Conservation (phyloP, 2,888 invertebrate genomes). For the Ramazzottius varieornatus region DNA sequence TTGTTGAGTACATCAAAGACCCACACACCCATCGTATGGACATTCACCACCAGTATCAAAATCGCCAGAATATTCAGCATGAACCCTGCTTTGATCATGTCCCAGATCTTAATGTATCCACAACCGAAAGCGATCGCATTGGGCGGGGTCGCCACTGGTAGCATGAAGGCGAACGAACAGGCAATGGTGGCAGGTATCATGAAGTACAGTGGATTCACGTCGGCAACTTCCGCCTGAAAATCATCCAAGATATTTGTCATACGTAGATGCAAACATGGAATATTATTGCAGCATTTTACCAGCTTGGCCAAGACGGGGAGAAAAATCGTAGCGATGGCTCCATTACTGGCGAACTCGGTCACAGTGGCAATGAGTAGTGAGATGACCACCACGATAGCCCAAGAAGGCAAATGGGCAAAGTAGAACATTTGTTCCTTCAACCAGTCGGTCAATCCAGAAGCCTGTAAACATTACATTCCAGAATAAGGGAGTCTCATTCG, state of each 20-base stretch:
- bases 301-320: conserved; percentile 51
- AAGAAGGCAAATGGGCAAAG: conserved; percentile 35
- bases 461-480: conserved; percentile 11
- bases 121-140: conserved; percentile 44
- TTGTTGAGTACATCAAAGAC: conserved; percentile 1
- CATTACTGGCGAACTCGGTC: conserved; percentile 70
- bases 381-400: conserved; percentile 43
- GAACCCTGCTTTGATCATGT: not conserved
- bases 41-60: not conserved
- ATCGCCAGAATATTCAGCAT: not conserved
- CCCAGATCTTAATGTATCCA: not conserved
- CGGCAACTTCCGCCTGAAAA: conserved; percentile 36
- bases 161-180: conserved; percentile 64
- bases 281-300: conserved; percentile 12
- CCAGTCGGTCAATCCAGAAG: conserved; percentile 45
- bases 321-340: conserved; percentile 63
- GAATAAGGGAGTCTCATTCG: not conserved
- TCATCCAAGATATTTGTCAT: not conserved
- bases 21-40: not conserved
- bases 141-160: conserved; percentile 79
- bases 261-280: not conserved
- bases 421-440: conserved; percentile 43
- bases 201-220: conserved; percentile 56
- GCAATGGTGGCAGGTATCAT: conserved; percentile 66
- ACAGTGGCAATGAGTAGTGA: conserved; percentile 48